Conservation (phyloP, 2,113 vertebrate species). For the Aix galericulata region DNA sequence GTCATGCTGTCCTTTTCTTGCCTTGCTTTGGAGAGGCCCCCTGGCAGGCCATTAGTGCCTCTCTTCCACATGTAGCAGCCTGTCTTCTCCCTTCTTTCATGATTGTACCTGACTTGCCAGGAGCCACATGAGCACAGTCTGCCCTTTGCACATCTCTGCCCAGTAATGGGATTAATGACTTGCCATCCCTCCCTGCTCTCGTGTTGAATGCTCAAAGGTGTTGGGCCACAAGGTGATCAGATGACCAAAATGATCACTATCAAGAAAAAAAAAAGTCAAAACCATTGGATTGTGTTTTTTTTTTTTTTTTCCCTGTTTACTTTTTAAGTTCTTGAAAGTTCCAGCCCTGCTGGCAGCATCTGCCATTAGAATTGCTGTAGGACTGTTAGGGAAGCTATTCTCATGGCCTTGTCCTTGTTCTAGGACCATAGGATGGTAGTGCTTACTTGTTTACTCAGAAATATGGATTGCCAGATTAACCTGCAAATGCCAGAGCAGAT, state of each 20-base stretch:
- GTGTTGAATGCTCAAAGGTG: background rate
- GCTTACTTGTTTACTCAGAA: slow-evolving; percentile 4
- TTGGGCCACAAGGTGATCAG: background rate
- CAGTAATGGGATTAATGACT: background rate
- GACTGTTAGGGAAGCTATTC: background rate
- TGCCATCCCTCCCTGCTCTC: background rate
- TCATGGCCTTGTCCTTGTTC: background rate
- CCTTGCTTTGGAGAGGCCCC: background rate
- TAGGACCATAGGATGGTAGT: background rate
- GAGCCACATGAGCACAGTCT: background rate
- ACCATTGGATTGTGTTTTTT: background rate
- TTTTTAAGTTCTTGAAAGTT: background rate
- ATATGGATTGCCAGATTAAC: background rate
- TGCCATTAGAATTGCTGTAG: background rate
- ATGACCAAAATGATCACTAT: background rate
- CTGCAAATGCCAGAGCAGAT: background rate
- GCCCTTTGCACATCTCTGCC: background rate
- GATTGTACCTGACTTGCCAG: background rate
- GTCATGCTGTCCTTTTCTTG: background rate
- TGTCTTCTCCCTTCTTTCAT: background rate
- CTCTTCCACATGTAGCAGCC: background rate
- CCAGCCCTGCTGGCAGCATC: background rate
- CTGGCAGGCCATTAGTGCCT: background rate
- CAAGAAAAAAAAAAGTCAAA: background rate
- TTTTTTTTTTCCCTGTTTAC: slow-evolving; percentile 13